These are phyloP conservation scores for Euleptes europaea DNA, from an alignment of 2,113 vertebrate species.

Conservation along the genomic window DNA sequence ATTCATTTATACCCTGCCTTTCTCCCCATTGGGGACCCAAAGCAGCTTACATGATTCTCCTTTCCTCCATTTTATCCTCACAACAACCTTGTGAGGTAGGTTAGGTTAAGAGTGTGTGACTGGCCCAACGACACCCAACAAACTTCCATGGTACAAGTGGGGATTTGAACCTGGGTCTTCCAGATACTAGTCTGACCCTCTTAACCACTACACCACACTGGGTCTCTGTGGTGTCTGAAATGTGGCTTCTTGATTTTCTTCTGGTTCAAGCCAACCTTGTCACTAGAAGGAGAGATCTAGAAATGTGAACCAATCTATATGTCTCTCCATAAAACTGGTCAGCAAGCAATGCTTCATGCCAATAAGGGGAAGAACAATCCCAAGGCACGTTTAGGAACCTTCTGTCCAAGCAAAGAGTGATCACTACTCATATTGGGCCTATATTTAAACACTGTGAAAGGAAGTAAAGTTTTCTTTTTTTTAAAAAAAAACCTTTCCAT, in stretches of 20 bases:
- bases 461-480: constrained; percentile 29
- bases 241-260: not conserved
- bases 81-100: too few species aligned
- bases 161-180: too few species aligned
- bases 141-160: too few species aligned
- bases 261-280: constrained; percentile 2
- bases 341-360: not conserved
- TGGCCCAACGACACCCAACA: too few species aligned
- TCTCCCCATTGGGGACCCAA: too few species aligned
- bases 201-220: too few species aligned
- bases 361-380: constrained; percentile 21
- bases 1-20: too few species aligned
- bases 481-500: constrained; percentile 10
- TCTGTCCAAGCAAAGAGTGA: not conserved
- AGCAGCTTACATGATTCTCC: too few species aligned
- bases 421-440: constrained; percentile 29
- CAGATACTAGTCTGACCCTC: too few species aligned
- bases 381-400: not conserved
- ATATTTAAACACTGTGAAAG: constrained; percentile 53
- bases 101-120: too few species aligned
- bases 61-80: too few species aligned
- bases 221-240: not conserved
- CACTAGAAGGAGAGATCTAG: not conserved
- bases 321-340: not conserved
- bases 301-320: not conserved